phyloP scores from a whole-genome alignment of 64 coral and sea anemone genomes.

The Stylophora pistillata region DNA sequence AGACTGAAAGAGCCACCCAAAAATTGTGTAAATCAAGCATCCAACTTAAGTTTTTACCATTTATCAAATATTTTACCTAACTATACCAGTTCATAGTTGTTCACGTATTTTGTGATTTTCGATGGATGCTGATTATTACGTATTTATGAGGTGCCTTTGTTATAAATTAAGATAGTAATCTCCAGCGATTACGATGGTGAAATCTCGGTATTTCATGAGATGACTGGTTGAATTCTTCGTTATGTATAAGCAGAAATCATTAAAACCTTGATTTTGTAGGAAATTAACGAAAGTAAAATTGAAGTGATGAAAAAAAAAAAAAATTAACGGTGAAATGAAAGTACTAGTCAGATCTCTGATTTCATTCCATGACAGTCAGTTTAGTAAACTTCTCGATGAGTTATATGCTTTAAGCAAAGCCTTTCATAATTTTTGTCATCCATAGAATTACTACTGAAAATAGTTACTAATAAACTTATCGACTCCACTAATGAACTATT shows the following conservation, averaged over 20 bases:
- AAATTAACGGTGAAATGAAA: neutral
- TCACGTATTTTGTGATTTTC: conserved; percentile 32
- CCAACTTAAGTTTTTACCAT: no score
- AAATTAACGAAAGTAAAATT: neutral
- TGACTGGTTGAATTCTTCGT: no score
- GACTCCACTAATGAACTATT: neutral
- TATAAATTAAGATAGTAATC: neutral
- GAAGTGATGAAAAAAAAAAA: neutral
- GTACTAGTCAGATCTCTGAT: neutral
- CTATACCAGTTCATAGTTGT: conserved; percentile 8
- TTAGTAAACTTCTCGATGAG: neutral
- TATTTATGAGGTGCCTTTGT: conserved; percentile 30
- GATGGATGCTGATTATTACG: neutral
- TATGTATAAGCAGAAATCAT: no score
- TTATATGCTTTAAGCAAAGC: neutral
- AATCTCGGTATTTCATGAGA: neutral
- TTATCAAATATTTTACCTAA: neutral
- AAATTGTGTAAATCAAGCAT: no score
- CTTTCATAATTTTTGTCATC: neutral
- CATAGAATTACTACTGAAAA: neutral
- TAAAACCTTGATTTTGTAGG: neutral
- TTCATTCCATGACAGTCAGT: neutral
- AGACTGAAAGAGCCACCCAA: no score
- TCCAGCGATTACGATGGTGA: neutral
- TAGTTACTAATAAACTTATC: conserved; percentile 11